Evolutionary conservation across 2,113 vertebrate species (phyloP), one percentile per base, ranked within the genome.

Genomic region (human): DNA sequence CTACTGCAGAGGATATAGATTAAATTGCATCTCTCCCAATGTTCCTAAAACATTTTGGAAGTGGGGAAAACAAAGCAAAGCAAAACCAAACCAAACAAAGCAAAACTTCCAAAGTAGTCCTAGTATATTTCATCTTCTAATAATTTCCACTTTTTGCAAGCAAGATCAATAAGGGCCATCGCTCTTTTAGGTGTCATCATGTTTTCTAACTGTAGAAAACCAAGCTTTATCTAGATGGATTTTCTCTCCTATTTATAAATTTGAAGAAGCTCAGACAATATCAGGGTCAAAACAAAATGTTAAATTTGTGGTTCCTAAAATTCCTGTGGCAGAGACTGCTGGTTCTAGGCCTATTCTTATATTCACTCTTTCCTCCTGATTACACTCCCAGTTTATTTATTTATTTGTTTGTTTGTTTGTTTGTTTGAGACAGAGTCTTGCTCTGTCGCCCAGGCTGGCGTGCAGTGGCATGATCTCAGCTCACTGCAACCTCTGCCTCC

Each of bases 241-340:
- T 96, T 78, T 83, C 35, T 61, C n/a, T 32, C 16, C 14, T 40
- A 40, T 43, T 79, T 68, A 89, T 57, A 97, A 83, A 87, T 98
- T 78, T 94, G 96, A 87, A 95, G 87, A 97, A 94, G 84, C 95
- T 88, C 72, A 97, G 70, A 27, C 89, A 89, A 27, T 23, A 93
- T 75, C 38, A 35, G 10, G 32, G 38, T 75, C 52, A 80, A 93
- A 96, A 90, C 22, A 80, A 94, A 96, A 85, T 82, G 40, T 23
- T 68, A 72, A 55, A 82, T 82, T 57, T 90, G 25, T 89, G 30
- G 16, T 96, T 75, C 30, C 48, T 85, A 91, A 83, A 59, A 64
- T 90, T 32, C 40, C 76, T 96, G 68, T 78, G 64, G 43, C n/a
- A 96, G 61, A 93, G 32, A 79, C 45, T 8, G 48, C 66, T 76